Evolutionary conservation across 92 coral and sea anemone genomes (phyloP).

Genomic region (Umimayanthus kanabou): DNA sequence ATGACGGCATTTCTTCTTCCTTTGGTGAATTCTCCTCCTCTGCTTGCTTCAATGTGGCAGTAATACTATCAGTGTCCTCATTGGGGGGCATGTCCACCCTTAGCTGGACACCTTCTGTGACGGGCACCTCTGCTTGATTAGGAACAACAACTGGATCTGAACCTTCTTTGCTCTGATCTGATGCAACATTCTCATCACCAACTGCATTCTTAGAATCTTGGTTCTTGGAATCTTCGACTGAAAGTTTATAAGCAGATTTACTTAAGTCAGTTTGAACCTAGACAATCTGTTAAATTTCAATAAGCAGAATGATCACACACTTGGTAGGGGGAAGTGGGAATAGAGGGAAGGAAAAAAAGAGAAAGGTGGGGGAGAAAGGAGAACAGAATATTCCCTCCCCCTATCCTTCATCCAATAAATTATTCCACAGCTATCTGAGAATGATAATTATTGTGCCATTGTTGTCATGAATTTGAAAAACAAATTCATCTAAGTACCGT

Average conservation of each 20-base stretch:
- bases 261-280: not conserved
- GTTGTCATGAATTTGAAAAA: no score
- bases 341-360: no score
- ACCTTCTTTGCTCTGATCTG: slow-evolving; percentile 6
- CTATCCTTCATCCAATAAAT: no score
- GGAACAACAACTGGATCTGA: slow-evolving; percentile 28
- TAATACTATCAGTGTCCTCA: slow-evolving; percentile 69
- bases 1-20: slow-evolving; percentile 95
- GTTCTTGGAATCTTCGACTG: slow-evolving; percentile 14
- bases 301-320: no score
- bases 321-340: no score
- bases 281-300: no score
- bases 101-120: not conserved
- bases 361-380: no score
- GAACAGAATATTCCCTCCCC: no score
- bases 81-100: slow-evolving; percentile 5
- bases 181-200: not conserved
- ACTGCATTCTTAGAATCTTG: not conserved
- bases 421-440: no score
- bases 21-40: slow-evolving; percentile 74
- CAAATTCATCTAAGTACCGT: no score
- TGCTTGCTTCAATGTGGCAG: slow-evolving; percentile 76
- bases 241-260: not conserved
- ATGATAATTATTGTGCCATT: no score
- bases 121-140: not conserved